Percentiles rank a stretch among this genome's conserved stretches.
Evolutionary conservation across 92 coral and sea anemone species (phyloP).

Genomic region (Epizoanthus fatuus): DNA sequence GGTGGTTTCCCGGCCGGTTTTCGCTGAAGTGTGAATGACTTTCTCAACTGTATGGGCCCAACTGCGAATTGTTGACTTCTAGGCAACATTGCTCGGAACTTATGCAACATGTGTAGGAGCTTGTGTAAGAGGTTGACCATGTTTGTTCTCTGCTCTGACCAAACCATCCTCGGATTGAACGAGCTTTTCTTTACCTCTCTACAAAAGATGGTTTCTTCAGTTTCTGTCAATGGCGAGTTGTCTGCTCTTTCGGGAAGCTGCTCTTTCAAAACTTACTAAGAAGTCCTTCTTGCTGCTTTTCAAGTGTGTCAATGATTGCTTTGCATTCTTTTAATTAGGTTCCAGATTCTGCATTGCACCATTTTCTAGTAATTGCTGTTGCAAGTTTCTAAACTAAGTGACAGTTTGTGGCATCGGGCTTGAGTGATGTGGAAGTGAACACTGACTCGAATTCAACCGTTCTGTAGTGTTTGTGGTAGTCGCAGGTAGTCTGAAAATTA

Average conservation of each 20-base stretch:
- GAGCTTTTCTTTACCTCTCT: background rate
- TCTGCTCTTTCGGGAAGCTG: background rate
- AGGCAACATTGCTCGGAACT: background rate
- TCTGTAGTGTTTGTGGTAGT: background rate
- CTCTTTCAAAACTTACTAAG: background rate
- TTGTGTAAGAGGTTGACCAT: constrained; percentile 3
- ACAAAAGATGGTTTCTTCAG: background rate
- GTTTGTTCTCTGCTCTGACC: background rate
- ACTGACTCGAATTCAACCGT: no score
- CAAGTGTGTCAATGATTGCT: no score
- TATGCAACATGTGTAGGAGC: background rate
- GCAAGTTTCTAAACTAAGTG: no score
- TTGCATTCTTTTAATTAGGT: no score
- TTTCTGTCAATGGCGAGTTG: background rate
- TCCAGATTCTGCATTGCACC: no score
- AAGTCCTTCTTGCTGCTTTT: background rate
- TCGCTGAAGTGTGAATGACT: background rate
- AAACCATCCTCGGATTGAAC: background rate
- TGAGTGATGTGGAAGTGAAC: no score
- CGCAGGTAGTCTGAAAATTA: background rate
- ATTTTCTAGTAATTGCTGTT: no score
- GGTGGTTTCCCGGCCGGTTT: no score
- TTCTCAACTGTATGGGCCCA: background rate
- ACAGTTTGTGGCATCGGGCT: no score
- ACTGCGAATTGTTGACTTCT: constrained; percentile 1